phyloP scores from a whole-genome alignment of 2,797 vertebrate genomes.

The Tokudaia muenninki region DNA sequence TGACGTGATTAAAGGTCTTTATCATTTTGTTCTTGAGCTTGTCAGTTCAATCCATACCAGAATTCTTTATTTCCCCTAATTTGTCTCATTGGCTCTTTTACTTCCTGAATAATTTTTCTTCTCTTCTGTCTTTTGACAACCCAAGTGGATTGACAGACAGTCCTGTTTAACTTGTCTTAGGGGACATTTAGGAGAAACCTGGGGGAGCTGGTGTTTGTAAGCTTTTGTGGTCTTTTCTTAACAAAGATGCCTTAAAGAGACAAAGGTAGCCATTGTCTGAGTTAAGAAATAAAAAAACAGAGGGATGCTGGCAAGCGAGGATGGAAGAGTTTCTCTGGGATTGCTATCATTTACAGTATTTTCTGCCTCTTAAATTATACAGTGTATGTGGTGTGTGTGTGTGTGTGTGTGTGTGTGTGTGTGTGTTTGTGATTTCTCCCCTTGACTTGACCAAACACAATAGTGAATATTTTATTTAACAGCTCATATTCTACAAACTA shows the following conservation, averaged over 20 bases:
- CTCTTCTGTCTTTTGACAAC: constrained; percentile 71
- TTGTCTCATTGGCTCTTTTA: constrained; percentile 80
- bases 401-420: not conserved
- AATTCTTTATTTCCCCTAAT: constrained; percentile 83
- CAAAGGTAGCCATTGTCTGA: not conserved
- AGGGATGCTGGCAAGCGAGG: not conserved
- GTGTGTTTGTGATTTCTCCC: not conserved
- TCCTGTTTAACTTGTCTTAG: constrained; percentile 34
- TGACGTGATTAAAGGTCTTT: constrained; percentile 80
- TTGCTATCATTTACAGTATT: not conserved
- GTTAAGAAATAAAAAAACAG: constrained; percentile 46
- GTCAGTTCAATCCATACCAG: constrained; percentile 78
- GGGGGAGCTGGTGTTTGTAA: constrained; percentile 41
- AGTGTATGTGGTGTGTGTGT: not conserved
- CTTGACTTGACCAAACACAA: constrained; percentile 45
- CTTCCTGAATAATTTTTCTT: constrained; percentile 79
- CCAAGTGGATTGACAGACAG: constrained; percentile 51
- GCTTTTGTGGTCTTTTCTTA: constrained; percentile 46
- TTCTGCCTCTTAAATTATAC: constrained; percentile 1
- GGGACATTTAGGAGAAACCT: constrained; percentile 34
- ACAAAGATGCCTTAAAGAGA: constrained; percentile 29
- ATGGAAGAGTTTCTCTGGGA: not conserved
- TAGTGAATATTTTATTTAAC: constrained; percentile 24
- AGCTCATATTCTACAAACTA: constrained; percentile 44
- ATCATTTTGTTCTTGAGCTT: constrained; percentile 80